Evolutionary conservation across 2,888 invertebrate genomes (phyloP), one percentile per base, ranked within the genome.

Genomic region (Strigamia crassipes): DNA sequence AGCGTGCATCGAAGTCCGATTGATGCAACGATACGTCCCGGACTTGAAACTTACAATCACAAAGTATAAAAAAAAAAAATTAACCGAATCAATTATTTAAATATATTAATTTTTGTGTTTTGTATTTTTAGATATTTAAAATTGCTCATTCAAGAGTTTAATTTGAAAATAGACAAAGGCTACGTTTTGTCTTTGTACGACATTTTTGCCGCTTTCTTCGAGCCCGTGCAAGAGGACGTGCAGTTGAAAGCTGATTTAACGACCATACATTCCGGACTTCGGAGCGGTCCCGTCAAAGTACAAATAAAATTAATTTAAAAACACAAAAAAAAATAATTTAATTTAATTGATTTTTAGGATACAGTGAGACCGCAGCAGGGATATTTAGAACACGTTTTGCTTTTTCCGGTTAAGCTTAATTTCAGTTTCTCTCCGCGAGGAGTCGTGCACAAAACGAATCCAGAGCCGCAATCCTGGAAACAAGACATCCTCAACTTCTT

Each of bases 141-240:
- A 85, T 86, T 93, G 1, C 86, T 92, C 77, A 86, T 93, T 0
- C 92, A 92, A 85, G 92, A 93, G 86, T 92, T 92, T 85, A 91
- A 90, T 84, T 87, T 94, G 27, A 92, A 92, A 85, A 87, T 94
- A 56, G 94, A 94, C 86, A 91, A 92, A 85, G 93, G 92, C 77
- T 92, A 94, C 85, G 91, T 84, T 88, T 90, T 89, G 80, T 91
- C 92, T 56, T 87, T 93, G 9, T 91, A 91, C 83, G 91, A 92
- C 87, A 89, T 93, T 38, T 86, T 92, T 79, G 90, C 91, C 81
- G 90, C 90, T 84, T 91, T 91, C 88, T 90, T 91, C 84, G 87
- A 89, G 38, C 90, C 91, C 83, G 91, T 91, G 84, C 90, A 90
- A 83, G 91, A 91, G 6, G 90, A 91, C 34, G 89, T 90, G 0